Evolutionary conservation across 2,113 vertebrate genomes (phyloP).

Genomic region (Hippocampus abdominalis): DNA sequence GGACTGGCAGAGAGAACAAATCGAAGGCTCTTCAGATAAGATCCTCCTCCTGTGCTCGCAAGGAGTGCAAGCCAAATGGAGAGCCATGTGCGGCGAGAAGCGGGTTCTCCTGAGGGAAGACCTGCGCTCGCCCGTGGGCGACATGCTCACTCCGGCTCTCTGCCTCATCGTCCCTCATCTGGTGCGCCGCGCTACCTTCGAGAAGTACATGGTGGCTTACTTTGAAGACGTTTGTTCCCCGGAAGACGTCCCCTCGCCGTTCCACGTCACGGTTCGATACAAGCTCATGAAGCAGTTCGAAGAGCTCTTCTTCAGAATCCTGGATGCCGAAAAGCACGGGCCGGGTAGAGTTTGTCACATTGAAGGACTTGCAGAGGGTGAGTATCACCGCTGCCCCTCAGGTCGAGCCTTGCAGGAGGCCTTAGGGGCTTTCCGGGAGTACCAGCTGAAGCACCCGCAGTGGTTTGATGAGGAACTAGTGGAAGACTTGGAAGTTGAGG

Average conservation of each 20-base stretch:
- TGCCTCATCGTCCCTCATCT: slow-evolving; percentile 84
- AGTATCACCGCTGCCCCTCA: slow-evolving; percentile 69
- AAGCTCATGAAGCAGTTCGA: slow-evolving; percentile 87
- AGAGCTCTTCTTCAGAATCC: slow-evolving; percentile 88
- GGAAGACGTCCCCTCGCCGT: slow-evolving; percentile 80
- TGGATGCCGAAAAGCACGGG: slow-evolving; percentile 82
- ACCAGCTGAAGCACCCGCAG: slow-evolving; percentile 75
- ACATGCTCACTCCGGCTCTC: slow-evolving; percentile 85
- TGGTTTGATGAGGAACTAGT: slow-evolving; percentile 85
- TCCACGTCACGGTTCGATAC: slow-evolving; percentile 80
- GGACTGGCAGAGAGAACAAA: slow-evolving; percentile 79
- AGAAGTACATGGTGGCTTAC: slow-evolving; percentile 88
- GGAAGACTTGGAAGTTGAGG: slow-evolving; percentile 40
- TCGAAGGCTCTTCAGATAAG: slow-evolving; percentile 78
- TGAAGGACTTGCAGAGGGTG: slow-evolving; percentile 71
- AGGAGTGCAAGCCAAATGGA: slow-evolving; percentile 88
- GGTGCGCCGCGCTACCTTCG: slow-evolving; percentile 77
- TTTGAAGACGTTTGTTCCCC: slow-evolving; percentile 79
- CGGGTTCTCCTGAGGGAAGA: slow-evolving; percentile 79
- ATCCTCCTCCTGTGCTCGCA: slow-evolving; percentile 87
- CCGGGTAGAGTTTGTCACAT: slow-evolving; percentile 80
- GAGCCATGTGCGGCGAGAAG: slow-evolving; percentile 78
- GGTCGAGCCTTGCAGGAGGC: slow-evolving; percentile 78
- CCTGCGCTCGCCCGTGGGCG: slow-evolving; percentile 67
- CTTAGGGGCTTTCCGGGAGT: slow-evolving; percentile 74